phyloP scores from a whole-genome alignment of 1,140 invertebrate species.

The Macrobrachium rosenbergii region DNA sequence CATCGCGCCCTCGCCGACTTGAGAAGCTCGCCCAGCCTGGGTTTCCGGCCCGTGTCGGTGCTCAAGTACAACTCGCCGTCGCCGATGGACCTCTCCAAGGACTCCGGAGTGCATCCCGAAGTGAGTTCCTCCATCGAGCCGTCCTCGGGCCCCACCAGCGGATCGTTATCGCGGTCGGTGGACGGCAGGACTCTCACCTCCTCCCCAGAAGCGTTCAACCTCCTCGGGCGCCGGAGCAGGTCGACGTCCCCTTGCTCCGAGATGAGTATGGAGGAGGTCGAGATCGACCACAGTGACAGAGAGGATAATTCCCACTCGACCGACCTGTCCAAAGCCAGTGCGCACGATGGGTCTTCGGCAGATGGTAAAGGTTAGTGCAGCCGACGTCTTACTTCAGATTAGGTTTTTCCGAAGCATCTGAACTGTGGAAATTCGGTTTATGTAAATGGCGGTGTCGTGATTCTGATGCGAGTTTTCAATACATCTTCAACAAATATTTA shows the following conservation, averaged over 20 bases:
- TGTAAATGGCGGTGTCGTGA: too few species aligned
- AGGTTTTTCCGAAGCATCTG: neutral
- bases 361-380: constrained; percentile 43
- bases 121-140: constrained; percentile 54
- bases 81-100: constrained; percentile 56
- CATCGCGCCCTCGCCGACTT: constrained; percentile 42
- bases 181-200: constrained; percentile 27
- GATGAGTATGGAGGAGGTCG: constrained; percentile 61
- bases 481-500: too few species aligned
- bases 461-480: too few species aligned
- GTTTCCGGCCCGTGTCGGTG: constrained; percentile 49
- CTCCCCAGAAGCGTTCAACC: constrained; percentile 42
- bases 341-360: constrained; percentile 1
- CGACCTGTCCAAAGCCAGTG: neutral
- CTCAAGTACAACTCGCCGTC: constrained; percentile 53
- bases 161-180: neutral
- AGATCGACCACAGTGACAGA: constrained; percentile 52
- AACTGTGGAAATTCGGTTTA: neutral
- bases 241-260: constrained; percentile 59
- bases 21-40: constrained; percentile 34
- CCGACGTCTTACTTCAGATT: neutral
- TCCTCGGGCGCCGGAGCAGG: constrained; percentile 30
- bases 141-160: constrained; percentile 27
- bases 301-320: constrained; percentile 34
- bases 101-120: constrained; percentile 36